Conservation (phyloP, 1,140 invertebrate species). For the Leptopilina clavipes region DNA sequence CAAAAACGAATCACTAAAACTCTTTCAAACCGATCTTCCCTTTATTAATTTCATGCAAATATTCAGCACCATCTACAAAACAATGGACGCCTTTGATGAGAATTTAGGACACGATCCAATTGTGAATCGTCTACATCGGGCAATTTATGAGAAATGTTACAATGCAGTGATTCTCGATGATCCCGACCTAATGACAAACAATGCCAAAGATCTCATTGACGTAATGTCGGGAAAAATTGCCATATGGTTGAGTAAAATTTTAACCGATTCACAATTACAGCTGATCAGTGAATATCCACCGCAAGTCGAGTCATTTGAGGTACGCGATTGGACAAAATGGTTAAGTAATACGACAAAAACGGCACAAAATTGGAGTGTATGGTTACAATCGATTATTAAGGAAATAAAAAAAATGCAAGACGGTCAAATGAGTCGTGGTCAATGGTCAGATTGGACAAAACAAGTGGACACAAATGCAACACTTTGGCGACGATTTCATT, state of each 20-base stretch:
- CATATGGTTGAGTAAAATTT: slow-evolving; percentile 56
- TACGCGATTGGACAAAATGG: slow-evolving; percentile 59
- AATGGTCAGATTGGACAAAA: slow-evolving; percentile 59
- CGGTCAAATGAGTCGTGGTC: slow-evolving; percentile 48
- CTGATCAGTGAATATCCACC: slow-evolving; percentile 52
- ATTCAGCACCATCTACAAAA: slow-evolving; percentile 55
- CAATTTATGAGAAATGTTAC: slow-evolving; percentile 57
- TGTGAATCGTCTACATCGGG: slow-evolving; percentile 56
- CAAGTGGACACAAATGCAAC: slow-evolving; percentile 53
- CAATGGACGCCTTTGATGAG: slow-evolving; percentile 49
- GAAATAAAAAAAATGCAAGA: slow-evolving; percentile 48
- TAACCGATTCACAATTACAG: slow-evolving; percentile 51
- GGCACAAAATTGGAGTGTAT: slow-evolving; percentile 55
- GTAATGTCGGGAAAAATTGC: slow-evolving; percentile 63
- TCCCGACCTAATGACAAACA: slow-evolving; percentile 43
- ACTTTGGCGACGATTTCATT: slow-evolving; percentile 56
- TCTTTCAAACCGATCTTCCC: slow-evolving; percentile 55
- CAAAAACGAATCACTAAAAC: slow-evolving; percentile 29
- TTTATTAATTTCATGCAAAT: slow-evolving; percentile 60
- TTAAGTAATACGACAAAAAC: slow-evolving; percentile 46
- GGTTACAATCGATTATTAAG: slow-evolving; percentile 54
- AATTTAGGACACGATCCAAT: slow-evolving; percentile 50
- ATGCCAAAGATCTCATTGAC: slow-evolving; percentile 54
- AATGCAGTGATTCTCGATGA: slow-evolving; percentile 45
- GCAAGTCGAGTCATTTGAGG: slow-evolving; percentile 54